A percentile compares a stretch with the other conserved stretches of the same genome.
Conservation (phyloP, 2,113 vertebrate species). For the Axis porcinus region DNA sequence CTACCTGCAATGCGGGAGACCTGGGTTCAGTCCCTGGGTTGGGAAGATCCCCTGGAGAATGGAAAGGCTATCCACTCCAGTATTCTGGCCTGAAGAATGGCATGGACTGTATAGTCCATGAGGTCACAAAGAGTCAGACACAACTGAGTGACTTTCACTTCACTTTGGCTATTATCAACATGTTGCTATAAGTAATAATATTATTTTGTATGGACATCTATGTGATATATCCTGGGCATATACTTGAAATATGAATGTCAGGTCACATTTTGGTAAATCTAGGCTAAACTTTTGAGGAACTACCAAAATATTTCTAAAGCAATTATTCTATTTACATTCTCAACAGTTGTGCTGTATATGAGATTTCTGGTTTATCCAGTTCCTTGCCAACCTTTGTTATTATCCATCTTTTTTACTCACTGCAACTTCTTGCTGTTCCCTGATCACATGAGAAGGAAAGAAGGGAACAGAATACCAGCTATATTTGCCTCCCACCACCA, state of each 20-base stretch:
- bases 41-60: neutral
- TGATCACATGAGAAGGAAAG: accelerated
- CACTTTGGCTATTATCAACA: neutral
- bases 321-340: neutral
- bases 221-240: neutral
- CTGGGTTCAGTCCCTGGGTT: neutral
- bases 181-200: neutral
- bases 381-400: neutral
- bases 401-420: neutral
- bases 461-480: neutral
- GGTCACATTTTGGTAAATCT: neutral
- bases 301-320: neutral
- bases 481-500: neutral
- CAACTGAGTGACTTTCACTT: neutral
- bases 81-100: neutral
- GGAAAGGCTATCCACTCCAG: neutral
- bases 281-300: neutral
- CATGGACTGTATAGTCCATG: neutral
- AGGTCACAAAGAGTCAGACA: neutral
- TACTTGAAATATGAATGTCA: neutral
- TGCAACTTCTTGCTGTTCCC: neutral
- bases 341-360: neutral
- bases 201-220: neutral
- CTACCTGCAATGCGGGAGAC: neutral
- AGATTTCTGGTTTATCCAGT: neutral